Conservation (phyloP, 2,888 invertebrate genomes). For the Phymatocera aterrima region DNA sequence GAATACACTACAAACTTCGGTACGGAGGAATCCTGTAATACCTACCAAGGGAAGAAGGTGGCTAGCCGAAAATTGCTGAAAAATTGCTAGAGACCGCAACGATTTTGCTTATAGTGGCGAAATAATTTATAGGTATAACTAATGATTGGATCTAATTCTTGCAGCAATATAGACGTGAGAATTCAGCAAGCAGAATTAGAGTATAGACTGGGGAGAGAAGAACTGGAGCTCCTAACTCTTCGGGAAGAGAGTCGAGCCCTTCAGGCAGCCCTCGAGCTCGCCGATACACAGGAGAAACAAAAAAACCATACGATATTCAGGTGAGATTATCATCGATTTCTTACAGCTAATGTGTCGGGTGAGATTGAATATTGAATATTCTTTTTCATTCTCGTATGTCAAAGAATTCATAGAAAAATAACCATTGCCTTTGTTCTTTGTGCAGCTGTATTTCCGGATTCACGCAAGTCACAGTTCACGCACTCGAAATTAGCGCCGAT, state of each 20-base stretch:
- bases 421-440: neutral
- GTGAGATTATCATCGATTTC: slow-evolving; percentile 69
- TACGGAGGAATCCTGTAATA: too few species aligned
- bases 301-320: slow-evolving; percentile 78
- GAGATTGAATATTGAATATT: neutral
- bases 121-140: neutral
- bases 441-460: slow-evolving; percentile 73
- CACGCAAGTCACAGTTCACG: slow-evolving; percentile 79
- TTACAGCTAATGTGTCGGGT: too few species aligned
- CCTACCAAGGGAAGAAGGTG: too few species aligned
- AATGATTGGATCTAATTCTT: slow-evolving; percentile 59
- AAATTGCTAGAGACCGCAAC: too few species aligned
- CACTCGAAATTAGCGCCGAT: slow-evolving; percentile 83
- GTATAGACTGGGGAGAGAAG: slow-evolving; percentile 91
- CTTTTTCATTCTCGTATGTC: slow-evolving; percentile 1
- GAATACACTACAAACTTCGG: too few species aligned
- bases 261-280: slow-evolving; percentile 83
- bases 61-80: too few species aligned
- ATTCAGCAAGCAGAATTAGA: slow-evolving; percentile 94
- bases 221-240: slow-evolving; percentile 89
- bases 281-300: slow-evolving; percentile 76
- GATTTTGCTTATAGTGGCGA: neutral
- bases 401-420: slow-evolving; percentile 37
- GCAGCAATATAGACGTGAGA: slow-evolving; percentile 90
- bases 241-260: slow-evolving; percentile 90